phyloP scores from a whole-genome alignment of 2,888 invertebrate genomes.

The Embidobia sp. region DNA sequence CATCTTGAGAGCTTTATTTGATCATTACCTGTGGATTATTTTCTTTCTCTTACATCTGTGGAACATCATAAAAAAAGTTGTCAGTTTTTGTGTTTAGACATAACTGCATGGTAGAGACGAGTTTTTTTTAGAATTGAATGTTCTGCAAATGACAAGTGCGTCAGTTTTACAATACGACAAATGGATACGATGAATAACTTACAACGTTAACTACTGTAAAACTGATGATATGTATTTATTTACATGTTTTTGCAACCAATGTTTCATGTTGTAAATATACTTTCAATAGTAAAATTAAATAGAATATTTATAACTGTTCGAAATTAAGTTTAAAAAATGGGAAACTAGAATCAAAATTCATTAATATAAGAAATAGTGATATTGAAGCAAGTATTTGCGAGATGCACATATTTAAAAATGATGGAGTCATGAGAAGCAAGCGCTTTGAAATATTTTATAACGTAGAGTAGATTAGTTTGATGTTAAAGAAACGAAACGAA shows the following conservation, averaged over 20 bases:
- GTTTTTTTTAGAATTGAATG: conserved; percentile 8
- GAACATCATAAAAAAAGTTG: conserved; percentile 41
- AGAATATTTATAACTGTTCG: conserved; percentile 7
- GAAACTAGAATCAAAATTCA: conserved; percentile 61
- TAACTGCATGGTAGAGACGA: conserved; percentile 60
- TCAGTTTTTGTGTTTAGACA: conserved; percentile 27
- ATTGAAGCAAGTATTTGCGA: too few relatives aligned
- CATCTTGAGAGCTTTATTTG: conserved; percentile 55
- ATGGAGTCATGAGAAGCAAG: conserved; percentile 17
- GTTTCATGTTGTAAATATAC: conserved; percentile 24
- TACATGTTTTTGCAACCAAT: not conserved
- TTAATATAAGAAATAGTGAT: too few relatives aligned
- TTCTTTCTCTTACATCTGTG: conserved; percentile 46
- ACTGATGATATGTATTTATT: conserved; percentile 14
- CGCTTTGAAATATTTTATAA: conserved; percentile 66
- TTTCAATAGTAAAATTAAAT: conserved; percentile 1
- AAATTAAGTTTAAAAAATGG: conserved; percentile 47
- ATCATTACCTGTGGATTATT: conserved; percentile 57
- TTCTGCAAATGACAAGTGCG: conserved; percentile 8
- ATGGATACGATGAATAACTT: too few relatives aligned
- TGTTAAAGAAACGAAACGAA: conserved; percentile 13
- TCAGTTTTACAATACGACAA: conserved; percentile 31
- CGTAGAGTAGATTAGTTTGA: conserved; percentile 45
- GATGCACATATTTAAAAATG: conserved; percentile 6
- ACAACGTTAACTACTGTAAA: too few relatives aligned